Percentiles rank a stretch among this genome's conserved stretches.
Conservation (phyloP, 2,797 vertebrate genomes). For the Amblyraja radiata region DNA sequence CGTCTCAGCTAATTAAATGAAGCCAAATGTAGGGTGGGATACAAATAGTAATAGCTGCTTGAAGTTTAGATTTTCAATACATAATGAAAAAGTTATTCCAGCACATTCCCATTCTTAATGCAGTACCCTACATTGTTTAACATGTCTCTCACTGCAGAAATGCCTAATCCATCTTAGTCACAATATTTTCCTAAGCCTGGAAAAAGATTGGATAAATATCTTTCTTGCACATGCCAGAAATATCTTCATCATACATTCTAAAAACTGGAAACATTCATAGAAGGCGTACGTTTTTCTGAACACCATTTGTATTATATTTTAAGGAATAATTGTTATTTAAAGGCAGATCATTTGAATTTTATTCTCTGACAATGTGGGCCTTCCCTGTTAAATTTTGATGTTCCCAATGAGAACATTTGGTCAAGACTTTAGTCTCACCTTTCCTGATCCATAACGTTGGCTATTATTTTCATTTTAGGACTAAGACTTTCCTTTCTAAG, state of each 20-base stretch:
- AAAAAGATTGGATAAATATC: neutral
- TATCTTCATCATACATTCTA: neutral
- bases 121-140: neutral
- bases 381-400: neutral
- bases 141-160: neutral
- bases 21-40: neutral
- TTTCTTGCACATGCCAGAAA: neutral
- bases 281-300: too few relatives aligned
- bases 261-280: neutral
- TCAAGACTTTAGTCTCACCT: neutral
- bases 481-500: neutral
- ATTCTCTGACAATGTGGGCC: too few relatives aligned
- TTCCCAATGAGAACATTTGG: neutral
- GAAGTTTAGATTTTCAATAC: neutral
- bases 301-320: too few relatives aligned
- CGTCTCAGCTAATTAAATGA: neutral
- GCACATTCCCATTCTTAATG: neutral
- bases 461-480: neutral
- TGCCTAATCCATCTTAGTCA: neutral
- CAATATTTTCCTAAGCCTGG: neutral
- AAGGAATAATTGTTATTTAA: neutral
- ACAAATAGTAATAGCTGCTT: neutral
- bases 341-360: neutral
- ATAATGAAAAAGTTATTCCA: neutral
- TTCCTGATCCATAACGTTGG: neutral